phyloP scores from a whole-genome alignment of 2,113 vertebrate species.

The Thamnaconus septentrionalis region DNA sequence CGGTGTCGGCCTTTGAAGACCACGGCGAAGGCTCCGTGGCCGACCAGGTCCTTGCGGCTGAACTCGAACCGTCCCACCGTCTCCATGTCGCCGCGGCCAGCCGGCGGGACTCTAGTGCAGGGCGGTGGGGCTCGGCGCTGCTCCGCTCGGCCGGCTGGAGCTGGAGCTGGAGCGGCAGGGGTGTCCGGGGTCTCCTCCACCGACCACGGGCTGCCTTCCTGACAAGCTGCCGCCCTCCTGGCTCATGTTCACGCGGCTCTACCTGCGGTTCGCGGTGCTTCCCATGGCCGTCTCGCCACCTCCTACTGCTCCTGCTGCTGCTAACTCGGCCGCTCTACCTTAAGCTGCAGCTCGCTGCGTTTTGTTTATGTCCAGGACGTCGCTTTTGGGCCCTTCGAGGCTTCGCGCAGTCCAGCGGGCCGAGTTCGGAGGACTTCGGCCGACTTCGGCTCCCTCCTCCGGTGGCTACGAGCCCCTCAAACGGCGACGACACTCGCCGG shows the following conservation, averaged over 20 bases:
- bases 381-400: not conserved
- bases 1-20: slow-evolving; percentile 94
- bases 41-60: slow-evolving; percentile 94
- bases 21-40: slow-evolving; percentile 96
- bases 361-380: slow-evolving; percentile 74
- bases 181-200: slow-evolving; percentile 65
- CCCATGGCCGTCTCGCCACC: slow-evolving; percentile 3
- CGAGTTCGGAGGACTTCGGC: too few relatives aligned
- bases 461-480: too few relatives aligned
- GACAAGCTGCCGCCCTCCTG: slow-evolving; percentile 59
- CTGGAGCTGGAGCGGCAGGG: slow-evolving; percentile 63
- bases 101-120: slow-evolving; percentile 19
- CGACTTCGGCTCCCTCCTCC: too few relatives aligned
- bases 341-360: slow-evolving; percentile 63
- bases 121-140: slow-evolving; percentile 38
- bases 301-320: slow-evolving; percentile 7
- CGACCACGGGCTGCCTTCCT: slow-evolving; percentile 78
- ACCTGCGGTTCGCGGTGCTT: slow-evolving; percentile 37
- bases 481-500: too few relatives aligned
- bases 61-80: slow-evolving; percentile 96
- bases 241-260: slow-evolving; percentile 74
- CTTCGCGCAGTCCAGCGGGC: too few relatives aligned
- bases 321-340: slow-evolving; percentile 60
- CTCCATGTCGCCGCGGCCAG: slow-evolving; percentile 75
- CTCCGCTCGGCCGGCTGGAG: slow-evolving; percentile 58